phyloP scores from a whole-genome alignment of 1,140 invertebrate genomes.

The Panulirus ornatus region DNA sequence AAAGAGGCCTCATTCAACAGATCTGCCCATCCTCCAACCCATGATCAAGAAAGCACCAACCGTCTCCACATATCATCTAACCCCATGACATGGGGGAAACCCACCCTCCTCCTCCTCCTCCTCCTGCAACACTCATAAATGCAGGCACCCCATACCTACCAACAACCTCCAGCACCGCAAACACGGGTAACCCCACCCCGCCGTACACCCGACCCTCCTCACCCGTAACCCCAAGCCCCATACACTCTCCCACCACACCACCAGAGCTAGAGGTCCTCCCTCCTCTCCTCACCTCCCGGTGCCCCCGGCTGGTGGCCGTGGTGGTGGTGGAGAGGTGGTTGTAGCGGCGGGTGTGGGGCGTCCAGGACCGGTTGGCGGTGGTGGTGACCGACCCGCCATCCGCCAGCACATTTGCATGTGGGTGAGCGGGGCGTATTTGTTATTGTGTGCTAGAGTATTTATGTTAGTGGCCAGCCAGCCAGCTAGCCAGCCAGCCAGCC shows the following conservation, averaged over 20 bases:
- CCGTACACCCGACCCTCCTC: not conserved
- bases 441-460: slow-evolving; percentile 26
- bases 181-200: not conserved
- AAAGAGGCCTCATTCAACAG: too few relatives aligned
- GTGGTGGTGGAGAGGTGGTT: not conserved
- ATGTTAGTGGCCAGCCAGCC: too few relatives aligned
- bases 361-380: not conserved
- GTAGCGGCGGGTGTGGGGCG: not conserved
- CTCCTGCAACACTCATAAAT: not conserved
- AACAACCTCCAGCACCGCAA: not conserved
- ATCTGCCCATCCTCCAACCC: too few relatives aligned
- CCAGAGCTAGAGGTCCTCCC: too few relatives aligned
- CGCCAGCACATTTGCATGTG: slow-evolving; percentile 4
- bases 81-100: not conserved
- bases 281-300: not conserved
- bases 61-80: not conserved
- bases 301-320: not conserved
- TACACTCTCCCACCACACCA: not conserved
- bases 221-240: not conserved
- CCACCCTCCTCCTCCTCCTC: too few relatives aligned
- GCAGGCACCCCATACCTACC: not conserved
- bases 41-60: too few relatives aligned
- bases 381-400: not conserved
- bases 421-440: not conserved
- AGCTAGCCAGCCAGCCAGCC: too few relatives aligned